phyloP scores from a whole-genome alignment of 2,797 vertebrate genomes.

The Phrynocephalus guinanensis region DNA sequence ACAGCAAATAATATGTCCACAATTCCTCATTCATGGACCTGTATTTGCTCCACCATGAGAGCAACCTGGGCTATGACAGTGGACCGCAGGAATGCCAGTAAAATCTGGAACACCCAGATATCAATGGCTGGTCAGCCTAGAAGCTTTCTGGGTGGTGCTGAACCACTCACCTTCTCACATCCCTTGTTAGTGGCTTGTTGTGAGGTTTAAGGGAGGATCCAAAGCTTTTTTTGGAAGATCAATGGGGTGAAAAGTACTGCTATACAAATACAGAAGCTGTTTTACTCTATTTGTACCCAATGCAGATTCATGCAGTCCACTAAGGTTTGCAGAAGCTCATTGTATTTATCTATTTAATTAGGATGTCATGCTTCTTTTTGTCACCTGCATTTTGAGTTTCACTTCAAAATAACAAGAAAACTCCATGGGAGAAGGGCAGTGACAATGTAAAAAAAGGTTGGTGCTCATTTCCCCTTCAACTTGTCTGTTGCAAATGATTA shows the following conservation, averaged over 20 bases:
- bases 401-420: neutral
- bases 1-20: neutral
- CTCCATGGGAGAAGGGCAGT: neutral
- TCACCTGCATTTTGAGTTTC: neutral
- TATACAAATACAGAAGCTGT: neutral
- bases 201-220: neutral
- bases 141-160: neutral
- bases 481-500: neutral
- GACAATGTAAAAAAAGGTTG: neutral
- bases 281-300: neutral
- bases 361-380: neutral
- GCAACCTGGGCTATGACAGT: neutral
- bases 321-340: neutral
- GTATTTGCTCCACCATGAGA: neutral
- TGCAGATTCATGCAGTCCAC: neutral
- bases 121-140: neutral
- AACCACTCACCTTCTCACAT: neutral
- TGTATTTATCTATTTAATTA: neutral
- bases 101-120: neutral
- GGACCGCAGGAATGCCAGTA: too few species aligned
- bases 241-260: neutral
- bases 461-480: neutral
- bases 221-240: neutral
- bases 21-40: neutral
- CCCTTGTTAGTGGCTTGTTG: neutral